These are phyloP conservation scores for Tapirus terrestris DNA, from an alignment of 2,113 vertebrate species.

Conservation along the genomic window DNA sequence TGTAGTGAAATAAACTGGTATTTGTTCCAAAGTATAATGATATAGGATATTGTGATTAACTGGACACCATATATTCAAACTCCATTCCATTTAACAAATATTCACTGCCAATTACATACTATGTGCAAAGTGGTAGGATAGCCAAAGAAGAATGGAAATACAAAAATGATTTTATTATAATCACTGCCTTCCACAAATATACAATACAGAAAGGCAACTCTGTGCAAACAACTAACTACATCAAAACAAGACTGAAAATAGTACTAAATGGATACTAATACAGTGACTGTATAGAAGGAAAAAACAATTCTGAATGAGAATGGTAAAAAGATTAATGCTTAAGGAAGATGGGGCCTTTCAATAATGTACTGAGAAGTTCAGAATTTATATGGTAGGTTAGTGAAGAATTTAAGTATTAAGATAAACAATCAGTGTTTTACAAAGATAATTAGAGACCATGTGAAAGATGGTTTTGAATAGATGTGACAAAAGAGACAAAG, in stretches of 20 bases:
- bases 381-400: neutral
- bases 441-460: neutral
- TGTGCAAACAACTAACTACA: neutral
- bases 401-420: conserved; percentile 4
- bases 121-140: neutral
- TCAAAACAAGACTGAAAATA: neutral
- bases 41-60: neutral
- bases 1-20: neutral
- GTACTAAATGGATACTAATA: neutral
- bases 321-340: neutral
- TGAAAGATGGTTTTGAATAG: neutral
- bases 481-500: neutral
- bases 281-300: neutral
- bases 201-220: neutral
- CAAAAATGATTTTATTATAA: neutral
- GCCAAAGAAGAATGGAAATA: neutral
- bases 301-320: neutral
- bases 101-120: neutral
- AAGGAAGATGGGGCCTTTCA: neutral
- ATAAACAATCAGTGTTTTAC: neutral
- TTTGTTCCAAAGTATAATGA: conserved; percentile 2
- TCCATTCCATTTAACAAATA: neutral
- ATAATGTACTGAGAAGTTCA: neutral
- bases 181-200: neutral
- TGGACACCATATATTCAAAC: neutral